These are phyloP conservation scores for Pseudoips prasinana DNA, from an alignment of 2,888 invertebrate genomes.

Conservation along the genomic window DNA sequence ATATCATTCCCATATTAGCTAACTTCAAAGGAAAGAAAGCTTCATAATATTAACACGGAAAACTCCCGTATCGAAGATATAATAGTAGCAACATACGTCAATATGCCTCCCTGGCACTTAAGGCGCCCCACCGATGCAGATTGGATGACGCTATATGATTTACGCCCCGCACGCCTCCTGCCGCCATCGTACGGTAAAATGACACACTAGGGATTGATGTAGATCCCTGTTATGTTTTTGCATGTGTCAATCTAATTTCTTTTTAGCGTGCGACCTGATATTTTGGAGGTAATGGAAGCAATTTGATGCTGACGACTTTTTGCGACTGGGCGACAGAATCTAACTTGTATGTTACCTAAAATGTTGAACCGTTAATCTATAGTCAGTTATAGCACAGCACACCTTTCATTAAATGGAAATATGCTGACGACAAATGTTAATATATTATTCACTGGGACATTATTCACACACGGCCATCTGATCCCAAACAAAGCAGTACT, in stretches of 20 bases:
- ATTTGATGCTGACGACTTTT: background rate
- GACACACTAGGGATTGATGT: conserved; percentile 29
- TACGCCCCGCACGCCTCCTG: conserved; percentile 30
- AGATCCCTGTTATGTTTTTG: conserved; percentile 14
- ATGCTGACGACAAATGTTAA: no score
- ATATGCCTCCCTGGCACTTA: conserved; percentile 31
- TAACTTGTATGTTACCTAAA: no score
- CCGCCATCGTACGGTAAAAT: conserved; percentile 31
- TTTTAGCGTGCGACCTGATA: conserved; percentile 11
- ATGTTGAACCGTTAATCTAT: no score
- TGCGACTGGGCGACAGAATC: background rate
- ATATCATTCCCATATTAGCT: no score
- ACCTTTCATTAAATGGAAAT: no score
- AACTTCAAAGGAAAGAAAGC: no score
- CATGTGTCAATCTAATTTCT: conserved; percentile 20
- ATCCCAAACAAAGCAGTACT: no score
- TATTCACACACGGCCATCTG: no score
- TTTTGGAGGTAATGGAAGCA: background rate
- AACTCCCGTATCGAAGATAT: background rate
- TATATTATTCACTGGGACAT: no score
- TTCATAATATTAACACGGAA: no score
- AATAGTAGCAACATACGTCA: conserved; percentile 24
- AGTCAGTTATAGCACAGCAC: no score
- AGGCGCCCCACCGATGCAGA: conserved; percentile 41
- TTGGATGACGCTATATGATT: conserved; percentile 46